Evolutionary conservation across 2,888 invertebrate genomes (phyloP), one percentile per base, ranked within the genome.

Genomic region (Drosophila subsilvestris): DNA sequence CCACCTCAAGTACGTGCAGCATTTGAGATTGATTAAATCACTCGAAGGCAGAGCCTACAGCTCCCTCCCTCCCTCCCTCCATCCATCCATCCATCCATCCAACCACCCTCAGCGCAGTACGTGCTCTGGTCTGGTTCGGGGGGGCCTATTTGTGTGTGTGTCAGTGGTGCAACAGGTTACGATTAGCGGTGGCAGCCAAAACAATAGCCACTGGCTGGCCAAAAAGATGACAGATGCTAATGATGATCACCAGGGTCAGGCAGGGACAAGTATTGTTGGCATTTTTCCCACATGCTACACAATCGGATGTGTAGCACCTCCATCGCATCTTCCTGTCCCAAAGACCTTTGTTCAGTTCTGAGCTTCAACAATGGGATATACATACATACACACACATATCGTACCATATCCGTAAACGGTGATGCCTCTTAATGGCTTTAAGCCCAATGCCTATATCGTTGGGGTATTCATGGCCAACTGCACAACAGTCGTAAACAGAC

Each of bases 141-240:
- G 12, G 12, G 27, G 37, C 27, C 18, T 54, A 47, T 51, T 55
- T 22, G 62, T 51, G 50, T 51, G 50, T 54, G 50, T 51, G 50
- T 54, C 50, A 25, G 49, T 63, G 65, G 66, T 72, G 71, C 71
- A 65, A 74, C 72, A 66, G 66, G 74, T 66, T 74, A 58, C 20
- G 55, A 43, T 43, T 53, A 37, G 50, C 49, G 20, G 25, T 43
- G 20, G n/a, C 43, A n/a, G 17, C 18, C 29, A 43, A 43, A 43
- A 54, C 42, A 42, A 42, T 43, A 22, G n/a, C 37, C 14, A 37
- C 7, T 37, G 7, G n/a, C 37, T 37, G 37, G 37, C 37, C 37
- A 32, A 61, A 70, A 73, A 63, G 47, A 71, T 73, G 72, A 74
- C 59, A 72, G 37, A 44, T 44, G 59, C 43, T 51, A 75, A 72